Base-by-base conservation (phyloP, 1,140 invertebrate genomes). In the Sycobia sp. region DNA sequence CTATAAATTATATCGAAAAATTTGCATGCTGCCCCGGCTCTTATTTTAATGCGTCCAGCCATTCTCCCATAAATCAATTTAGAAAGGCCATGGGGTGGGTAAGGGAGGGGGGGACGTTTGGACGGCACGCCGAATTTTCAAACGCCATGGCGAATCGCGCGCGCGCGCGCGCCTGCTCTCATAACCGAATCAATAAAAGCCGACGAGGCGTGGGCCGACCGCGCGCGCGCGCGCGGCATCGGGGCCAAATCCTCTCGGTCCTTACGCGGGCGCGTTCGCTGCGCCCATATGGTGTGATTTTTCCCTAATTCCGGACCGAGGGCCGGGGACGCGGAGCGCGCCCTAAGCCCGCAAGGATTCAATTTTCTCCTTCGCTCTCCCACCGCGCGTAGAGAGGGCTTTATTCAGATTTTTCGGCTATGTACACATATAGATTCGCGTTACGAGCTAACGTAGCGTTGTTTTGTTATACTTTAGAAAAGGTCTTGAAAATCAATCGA, bases 201-300 rank as follows among this genome's bases (percentile, higher is more conserved):
- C 54, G 49, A 61, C 50, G 50, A 23, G 38, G 11, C 4, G 29
- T 32, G 11, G 29, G 29, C 5, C 29, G 29, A 32, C 29, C 29
- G 38, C 14, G 7, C 18, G 36, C 50, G 36, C 67, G 72, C 71
- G 72, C 71, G n/a, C n/a, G n/a, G n/a, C n/a, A n/a, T n/a, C n/a
- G n/a, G n/a, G n/a, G 73, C 70, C 71, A 71, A 56, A 68, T 67
- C 59, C 55, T n/a, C 22, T 50, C 43, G 50, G 46, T 7, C 20
- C 20, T 53, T 49, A 36, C 60, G 56, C 65, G 49, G 34, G 36
- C 57, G 23, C 11, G 29, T 23, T 39, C 54, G 63, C 59, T 67
- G 68, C 68, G 68, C 68, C 73, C 73, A 76, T 73, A 75, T 75
- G n/a, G n/a, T n/a, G 73, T 69, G 73, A 73, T 75, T 76, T 73